Percentiles rank a stretch among this genome's conserved stretches.
Conservation (phyloP, 1,140 invertebrate genomes). For the Cylas formicarius region DNA sequence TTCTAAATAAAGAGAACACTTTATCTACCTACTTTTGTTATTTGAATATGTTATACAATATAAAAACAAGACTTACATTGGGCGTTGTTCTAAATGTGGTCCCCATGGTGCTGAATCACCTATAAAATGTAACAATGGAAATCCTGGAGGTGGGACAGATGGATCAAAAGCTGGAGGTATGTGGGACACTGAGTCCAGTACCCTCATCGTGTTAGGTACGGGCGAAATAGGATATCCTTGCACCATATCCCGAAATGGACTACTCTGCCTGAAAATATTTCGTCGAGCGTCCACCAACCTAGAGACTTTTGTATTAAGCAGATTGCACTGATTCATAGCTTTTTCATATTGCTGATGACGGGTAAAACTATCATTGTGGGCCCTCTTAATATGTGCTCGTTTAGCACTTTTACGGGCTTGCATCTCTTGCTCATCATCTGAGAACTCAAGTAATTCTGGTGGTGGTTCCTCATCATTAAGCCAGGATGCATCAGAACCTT, state of each 20-base stretch:
- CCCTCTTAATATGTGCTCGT: conserved; percentile 9
- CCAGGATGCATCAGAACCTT: conserved; percentile 57
- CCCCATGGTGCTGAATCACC: no score
- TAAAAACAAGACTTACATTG: no score
- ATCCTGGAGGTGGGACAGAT: conserved; percentile 20
- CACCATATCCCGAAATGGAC: conserved; percentile 6
- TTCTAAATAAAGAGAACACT: no score
- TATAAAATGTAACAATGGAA: no score
- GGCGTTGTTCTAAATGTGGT: no score
- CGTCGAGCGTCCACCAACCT: conserved; percentile 20
- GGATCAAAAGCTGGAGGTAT: conserved; percentile 16
- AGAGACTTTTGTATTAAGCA: conserved; percentile 23
- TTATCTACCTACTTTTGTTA: no score
- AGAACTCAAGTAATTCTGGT: conserved; percentile 63
- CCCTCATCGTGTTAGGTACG: neutral
- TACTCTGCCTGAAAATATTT: conserved; percentile 7
- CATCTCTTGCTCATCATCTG: conserved; percentile 79
- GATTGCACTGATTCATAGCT: conserved; percentile 36
- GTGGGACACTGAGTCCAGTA: neutral
- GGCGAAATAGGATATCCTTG: neutral
- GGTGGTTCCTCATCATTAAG: conserved; percentile 77
- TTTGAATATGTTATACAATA: no score
- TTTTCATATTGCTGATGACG: conserved; percentile 32
- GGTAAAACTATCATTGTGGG: conserved; percentile 28
- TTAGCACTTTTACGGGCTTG: conserved; percentile 1